phyloP scores from a whole-genome alignment of 2,888 invertebrate species.

The Auanema sp. region DNA sequence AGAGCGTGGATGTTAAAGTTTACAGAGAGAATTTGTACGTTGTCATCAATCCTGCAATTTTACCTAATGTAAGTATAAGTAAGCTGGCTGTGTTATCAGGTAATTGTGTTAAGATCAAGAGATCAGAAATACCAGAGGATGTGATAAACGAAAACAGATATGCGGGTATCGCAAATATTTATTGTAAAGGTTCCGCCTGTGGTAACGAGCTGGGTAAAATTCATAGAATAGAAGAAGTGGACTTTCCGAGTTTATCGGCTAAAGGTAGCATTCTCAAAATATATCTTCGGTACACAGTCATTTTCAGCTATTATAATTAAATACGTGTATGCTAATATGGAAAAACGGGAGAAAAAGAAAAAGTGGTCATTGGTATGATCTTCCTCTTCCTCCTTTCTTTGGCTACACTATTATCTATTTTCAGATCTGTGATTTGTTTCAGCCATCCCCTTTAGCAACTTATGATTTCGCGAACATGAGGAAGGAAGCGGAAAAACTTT shows the following conservation, averaged over 20 bases:
- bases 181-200: not conserved
- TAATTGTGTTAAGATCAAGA: not conserved
- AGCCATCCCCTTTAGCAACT: too few species aligned
- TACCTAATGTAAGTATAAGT: conserved; percentile 16
- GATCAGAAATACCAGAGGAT: not conserved
- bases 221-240: not conserved
- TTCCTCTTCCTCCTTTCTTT: too few species aligned
- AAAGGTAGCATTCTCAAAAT: not conserved
- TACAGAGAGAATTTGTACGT: conserved; percentile 21
- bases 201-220: conserved; percentile 10
- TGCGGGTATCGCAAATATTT: not conserved
- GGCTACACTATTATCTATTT: too few species aligned
- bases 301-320: conserved; percentile 19
- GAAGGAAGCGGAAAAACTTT: too few species aligned
- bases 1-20: conserved; percentile 17
- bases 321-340: not conserved
- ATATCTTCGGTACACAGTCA: too few species aligned
- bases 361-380: conserved; percentile 24
- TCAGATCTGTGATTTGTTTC: too few species aligned
- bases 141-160: not conserved
- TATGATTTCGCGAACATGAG: too few species aligned
- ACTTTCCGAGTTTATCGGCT: conserved; percentile 12
- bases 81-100: not conserved
- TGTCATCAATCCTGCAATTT: conserved; percentile 27
- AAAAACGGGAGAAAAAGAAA: conserved; percentile 3